Conservation (phyloP, 2,113 vertebrate genomes). For the Sapayoa aenigma region DNA sequence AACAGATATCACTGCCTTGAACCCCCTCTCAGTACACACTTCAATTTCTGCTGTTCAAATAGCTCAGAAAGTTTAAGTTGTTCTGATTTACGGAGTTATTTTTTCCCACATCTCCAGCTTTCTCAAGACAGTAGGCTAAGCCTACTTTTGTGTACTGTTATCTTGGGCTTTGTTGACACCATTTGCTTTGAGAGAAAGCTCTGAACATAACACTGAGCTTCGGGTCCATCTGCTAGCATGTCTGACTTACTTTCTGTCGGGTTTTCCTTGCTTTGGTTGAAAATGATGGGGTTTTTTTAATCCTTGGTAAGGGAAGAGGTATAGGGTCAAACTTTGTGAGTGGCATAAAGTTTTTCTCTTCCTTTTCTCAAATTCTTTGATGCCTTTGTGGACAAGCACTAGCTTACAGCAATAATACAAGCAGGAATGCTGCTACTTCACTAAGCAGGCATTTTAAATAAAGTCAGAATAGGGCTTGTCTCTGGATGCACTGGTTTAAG, state of each 20-base stretch:
- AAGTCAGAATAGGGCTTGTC: not conserved
- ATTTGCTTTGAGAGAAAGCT: not conserved
- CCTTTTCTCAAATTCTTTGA: not conserved
- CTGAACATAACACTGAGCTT: not conserved
- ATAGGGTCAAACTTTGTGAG: not conserved
- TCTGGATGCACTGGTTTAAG: not conserved
- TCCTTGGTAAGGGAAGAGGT: not conserved
- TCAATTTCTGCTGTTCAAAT: not conserved
- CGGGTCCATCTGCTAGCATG: not conserved
- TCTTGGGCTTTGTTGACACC: not conserved
- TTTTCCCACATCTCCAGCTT: not conserved
- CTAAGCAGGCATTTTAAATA: not conserved
- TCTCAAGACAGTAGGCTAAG: not conserved
- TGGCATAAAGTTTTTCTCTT: not conserved
- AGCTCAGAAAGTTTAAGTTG: not conserved
- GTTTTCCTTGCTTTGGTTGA: not conserved
- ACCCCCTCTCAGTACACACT: not conserved
- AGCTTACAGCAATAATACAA: not conserved
- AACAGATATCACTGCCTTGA: not conserved
- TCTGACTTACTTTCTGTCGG: not conserved
- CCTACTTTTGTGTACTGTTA: not conserved
- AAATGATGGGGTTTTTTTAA: not conserved
- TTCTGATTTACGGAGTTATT: not conserved
- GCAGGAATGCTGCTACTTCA: not conserved
- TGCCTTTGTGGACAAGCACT: not conserved